phyloP scores from a whole-genome alignment of 2,888 invertebrate genomes.

The Melangyna quadrimaculata region DNA sequence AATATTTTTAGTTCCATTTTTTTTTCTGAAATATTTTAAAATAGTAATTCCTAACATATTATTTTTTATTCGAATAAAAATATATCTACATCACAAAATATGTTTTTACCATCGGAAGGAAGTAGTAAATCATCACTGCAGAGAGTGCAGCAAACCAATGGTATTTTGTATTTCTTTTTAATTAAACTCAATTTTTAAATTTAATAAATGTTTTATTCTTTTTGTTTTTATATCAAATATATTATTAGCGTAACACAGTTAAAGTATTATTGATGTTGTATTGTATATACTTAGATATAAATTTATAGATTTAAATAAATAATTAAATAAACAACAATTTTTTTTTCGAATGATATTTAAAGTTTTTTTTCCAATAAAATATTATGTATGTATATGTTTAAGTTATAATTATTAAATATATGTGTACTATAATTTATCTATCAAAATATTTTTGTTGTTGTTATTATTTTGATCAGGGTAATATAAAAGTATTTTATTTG shows the following conservation, averaged over 20 bases:
- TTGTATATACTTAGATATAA: conserved; percentile 52
- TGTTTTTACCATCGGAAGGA: too few relatives aligned
- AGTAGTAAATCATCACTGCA: too few relatives aligned
- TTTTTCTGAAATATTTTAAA: too few relatives aligned
- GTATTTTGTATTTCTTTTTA: neutral
- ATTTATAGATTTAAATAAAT: conserved; percentile 63
- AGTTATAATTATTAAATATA: conserved; percentile 36
- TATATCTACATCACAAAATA: too few relatives aligned
- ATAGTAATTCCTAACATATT: too few relatives aligned
- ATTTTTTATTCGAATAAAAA: too few relatives aligned
- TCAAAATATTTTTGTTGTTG: conserved; percentile 39
- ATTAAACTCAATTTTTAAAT: neutral
- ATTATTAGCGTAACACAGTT: conserved; percentile 70
- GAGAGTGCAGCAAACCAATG: too few relatives aligned
- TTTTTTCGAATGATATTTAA: conserved; percentile 11
- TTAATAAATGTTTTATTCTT: conserved; percentile 53
- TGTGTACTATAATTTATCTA: conserved; percentile 66
- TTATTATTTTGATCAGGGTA: neutral
- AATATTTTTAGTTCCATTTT: too few relatives aligned
- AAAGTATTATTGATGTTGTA: conserved; percentile 53
- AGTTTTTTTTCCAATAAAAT: conserved; percentile 50
- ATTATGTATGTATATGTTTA: conserved; percentile 32
- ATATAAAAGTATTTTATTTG: neutral
- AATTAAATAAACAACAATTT: conserved; percentile 68
- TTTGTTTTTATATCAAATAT: conserved; percentile 64